Evolutionary conservation across 2,113 vertebrate genomes (phyloP).

Genomic region (Zapus hudsonius): DNA sequence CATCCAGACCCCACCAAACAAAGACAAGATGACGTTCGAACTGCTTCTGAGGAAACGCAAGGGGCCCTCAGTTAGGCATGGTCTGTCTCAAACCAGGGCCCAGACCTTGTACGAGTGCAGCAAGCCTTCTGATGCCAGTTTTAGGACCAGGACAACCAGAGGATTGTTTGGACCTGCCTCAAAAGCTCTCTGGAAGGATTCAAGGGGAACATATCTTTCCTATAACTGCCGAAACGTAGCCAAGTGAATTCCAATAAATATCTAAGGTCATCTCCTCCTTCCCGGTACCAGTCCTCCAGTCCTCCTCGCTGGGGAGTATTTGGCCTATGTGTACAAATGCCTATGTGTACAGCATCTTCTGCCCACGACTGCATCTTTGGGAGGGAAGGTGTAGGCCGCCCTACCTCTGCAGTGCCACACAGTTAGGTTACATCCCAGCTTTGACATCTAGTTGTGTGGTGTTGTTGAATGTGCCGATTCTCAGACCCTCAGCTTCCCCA

Average conservation of each 20-base stretch:
- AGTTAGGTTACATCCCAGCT: background rate
- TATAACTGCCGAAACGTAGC: background rate
- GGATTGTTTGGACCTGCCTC: background rate
- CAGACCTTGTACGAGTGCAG: background rate
- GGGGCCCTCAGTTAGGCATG: background rate
- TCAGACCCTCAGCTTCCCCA: background rate
- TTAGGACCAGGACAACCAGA: background rate
- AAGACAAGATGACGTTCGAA: background rate
- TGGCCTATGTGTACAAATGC: background rate
- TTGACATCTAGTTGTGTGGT: background rate
- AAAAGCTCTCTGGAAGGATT: background rate
- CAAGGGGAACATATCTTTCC: background rate
- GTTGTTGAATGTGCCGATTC: background rate
- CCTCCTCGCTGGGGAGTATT: background rate
- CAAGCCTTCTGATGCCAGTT: background rate
- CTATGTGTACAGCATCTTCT: background rate
- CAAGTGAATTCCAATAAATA: background rate
- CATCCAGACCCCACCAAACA: too few relatives aligned
- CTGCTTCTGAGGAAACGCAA: background rate
- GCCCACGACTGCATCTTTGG: background rate
- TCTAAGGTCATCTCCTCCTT: background rate
- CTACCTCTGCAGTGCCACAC: background rate
- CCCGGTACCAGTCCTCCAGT: background rate
- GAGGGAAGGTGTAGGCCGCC: background rate
- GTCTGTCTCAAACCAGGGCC: background rate